Conservation (phyloP, 2,797 vertebrate species). For the Silurus lanzhouensis region DNA sequence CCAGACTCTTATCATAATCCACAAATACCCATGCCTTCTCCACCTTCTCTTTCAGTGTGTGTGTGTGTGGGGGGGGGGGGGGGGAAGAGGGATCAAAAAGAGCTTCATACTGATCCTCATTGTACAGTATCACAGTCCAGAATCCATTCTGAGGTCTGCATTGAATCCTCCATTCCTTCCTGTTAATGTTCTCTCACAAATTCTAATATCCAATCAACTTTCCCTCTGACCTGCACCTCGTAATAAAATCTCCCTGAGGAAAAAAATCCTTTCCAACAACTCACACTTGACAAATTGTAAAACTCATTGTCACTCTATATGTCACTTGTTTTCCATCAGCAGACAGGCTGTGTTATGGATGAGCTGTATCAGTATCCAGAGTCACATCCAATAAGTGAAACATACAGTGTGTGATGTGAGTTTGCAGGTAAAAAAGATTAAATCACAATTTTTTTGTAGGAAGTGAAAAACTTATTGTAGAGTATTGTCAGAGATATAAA, state of each 20-base stretch:
- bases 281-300: neutral
- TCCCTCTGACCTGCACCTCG: too few species aligned
- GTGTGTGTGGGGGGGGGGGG: too few species aligned
- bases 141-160: neutral
- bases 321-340: neutral
- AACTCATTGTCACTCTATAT: slow-evolving; percentile 4
- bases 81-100: neutral
- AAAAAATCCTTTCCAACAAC: slow-evolving; percentile 3
- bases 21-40: neutral
- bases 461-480: too few species aligned
- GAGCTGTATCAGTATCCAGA: neutral
- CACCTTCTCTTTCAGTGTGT: slow-evolving; percentile 24
- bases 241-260: too few species aligned
- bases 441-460: too few species aligned
- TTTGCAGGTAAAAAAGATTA: neutral
- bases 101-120: slow-evolving; percentile 30
- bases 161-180: neutral
- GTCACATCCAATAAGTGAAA: neutral
- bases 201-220: neutral
- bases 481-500: too few species aligned
- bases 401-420: neutral
- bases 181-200: neutral
- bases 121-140: slow-evolving; percentile 42
- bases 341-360: neutral
- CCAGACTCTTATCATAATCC: slow-evolving; percentile 13